Percentiles rank a stretch among this genome's conserved stretches.
Conservation (phyloP, 2,888 invertebrate species). For the Elegia similella region DNA sequence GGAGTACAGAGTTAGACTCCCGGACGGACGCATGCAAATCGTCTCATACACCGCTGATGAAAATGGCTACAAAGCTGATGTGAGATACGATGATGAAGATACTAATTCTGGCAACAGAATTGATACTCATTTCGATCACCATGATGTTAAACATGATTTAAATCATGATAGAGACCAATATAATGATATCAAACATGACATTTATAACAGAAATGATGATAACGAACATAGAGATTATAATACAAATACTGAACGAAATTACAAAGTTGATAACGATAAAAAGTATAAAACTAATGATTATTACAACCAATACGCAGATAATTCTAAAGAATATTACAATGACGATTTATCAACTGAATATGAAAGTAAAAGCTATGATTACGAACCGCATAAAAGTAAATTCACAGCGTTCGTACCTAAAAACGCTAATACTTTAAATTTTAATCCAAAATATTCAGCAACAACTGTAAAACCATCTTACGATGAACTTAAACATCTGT, state of each 20-base stretch:
- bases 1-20: conserved; percentile 85
- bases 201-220: conserved; percentile 20
- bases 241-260: conserved; percentile 23
- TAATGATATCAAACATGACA: conserved; percentile 20
- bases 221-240: conserved; percentile 29
- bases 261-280: conserved; percentile 21
- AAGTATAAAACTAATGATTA: conserved; percentile 30
- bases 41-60: conserved; percentile 86
- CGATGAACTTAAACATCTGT: conserved; percentile 52
- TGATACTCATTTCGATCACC: conserved; percentile 27
- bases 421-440: conserved; percentile 23
- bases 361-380: conserved; percentile 40
- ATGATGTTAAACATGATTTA: conserved; percentile 21
- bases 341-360: conserved; percentile 59
- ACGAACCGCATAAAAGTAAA: conserved; percentile 55
- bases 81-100: conserved; percentile 79
- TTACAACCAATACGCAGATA: conserved; percentile 47
- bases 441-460: conserved; percentile 2
- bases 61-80: conserved; percentile 85
- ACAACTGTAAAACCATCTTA: conserved; percentile 38
- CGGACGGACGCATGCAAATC: conserved; percentile 84
- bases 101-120: conserved; percentile 36
- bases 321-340: conserved; percentile 58
- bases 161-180: conserved; percentile 25
- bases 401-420: conserved; percentile 37